Conservation (phyloP, 1,140 invertebrate species). For the Sinonovacula constricta region DNA sequence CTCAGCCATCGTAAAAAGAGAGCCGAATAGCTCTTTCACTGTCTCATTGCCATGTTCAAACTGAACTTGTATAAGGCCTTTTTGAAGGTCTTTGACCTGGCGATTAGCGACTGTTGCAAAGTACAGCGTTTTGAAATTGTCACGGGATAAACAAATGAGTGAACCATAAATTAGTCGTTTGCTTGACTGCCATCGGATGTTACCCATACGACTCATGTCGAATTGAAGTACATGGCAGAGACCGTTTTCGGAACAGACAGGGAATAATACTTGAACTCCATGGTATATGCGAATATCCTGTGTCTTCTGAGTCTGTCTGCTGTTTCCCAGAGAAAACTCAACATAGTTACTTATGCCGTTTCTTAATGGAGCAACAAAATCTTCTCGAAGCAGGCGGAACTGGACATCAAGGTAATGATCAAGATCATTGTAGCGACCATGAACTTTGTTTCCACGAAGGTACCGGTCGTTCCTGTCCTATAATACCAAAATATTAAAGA, state of each 20-base stretch:
- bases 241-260: conserved; percentile 51
- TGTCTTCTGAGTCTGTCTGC: conserved; percentile 6
- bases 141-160: conserved; percentile 84
- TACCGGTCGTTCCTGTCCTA: no score
- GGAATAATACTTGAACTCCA: conserved; percentile 58
- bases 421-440: conserved; percentile 82
- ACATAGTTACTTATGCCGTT: conserved; percentile 69
- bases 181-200: conserved; percentile 75
- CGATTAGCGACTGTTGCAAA: conserved; percentile 85
- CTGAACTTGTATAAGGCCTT: conserved; percentile 71
- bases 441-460: conserved; percentile 82
- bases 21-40: conserved; percentile 49
- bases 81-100: conserved; percentile 71
- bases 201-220: conserved; percentile 59
- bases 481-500: no score
- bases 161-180: conserved; percentile 86
- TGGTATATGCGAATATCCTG: conserved; percentile 67
- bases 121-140: conserved; percentile 84
- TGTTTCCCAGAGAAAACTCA: conserved; percentile 12
- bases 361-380: conserved; percentile 79
- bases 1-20: conserved; percentile 76
- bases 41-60: conserved; percentile 59
- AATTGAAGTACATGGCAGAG: conserved; percentile 67
- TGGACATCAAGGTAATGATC: conserved; percentile 88
- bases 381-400: conserved; percentile 86